A percentile compares a stretch with the other conserved stretches of the same genome.
These are phyloP conservation scores for Drosophila truncata DNA, from an alignment of 1,140 invertebrate species.

Conservation along the genomic window DNA sequence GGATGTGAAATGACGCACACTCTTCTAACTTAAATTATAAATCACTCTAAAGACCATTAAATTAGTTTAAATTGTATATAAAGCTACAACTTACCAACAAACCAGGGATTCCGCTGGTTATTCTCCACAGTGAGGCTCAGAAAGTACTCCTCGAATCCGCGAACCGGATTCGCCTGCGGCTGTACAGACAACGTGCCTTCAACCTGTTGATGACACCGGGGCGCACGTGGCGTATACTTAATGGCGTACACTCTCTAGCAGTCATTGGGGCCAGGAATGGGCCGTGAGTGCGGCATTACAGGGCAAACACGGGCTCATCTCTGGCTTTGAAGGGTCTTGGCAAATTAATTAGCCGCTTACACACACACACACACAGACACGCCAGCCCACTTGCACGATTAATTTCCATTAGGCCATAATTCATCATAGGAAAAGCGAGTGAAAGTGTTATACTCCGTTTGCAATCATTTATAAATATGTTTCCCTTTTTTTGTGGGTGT, in stretches of 20 bases:
- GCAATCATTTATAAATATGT: slow-evolving; percentile 70
- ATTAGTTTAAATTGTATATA: no score
- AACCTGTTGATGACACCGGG: slow-evolving; percentile 82
- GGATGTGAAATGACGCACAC: neutral
- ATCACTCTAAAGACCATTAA: neutral
- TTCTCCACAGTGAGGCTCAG: slow-evolving; percentile 93
- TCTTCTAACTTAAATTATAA: neutral
- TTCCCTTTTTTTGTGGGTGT: slow-evolving; percentile 45
- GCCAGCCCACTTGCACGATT: slow-evolving; percentile 53
- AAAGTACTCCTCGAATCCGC: slow-evolving; percentile 96
- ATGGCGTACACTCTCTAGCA: slow-evolving; percentile 27
- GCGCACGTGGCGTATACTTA: slow-evolving; percentile 61
- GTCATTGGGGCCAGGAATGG: neutral
- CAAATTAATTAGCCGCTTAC: slow-evolving; percentile 64
- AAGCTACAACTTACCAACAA: slow-evolving; percentile 90
- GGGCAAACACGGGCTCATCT: slow-evolving; percentile 6
- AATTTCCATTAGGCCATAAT: slow-evolving; percentile 81
- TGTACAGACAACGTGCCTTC: slow-evolving; percentile 97
- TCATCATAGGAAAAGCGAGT: slow-evolving; percentile 60
- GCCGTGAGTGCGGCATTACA: slow-evolving; percentile 3
- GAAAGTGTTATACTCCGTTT: slow-evolving; percentile 9
- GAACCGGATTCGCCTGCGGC: slow-evolving; percentile 94
- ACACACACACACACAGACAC: neutral
- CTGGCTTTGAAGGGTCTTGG: slow-evolving; percentile 17
- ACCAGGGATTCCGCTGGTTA: slow-evolving; percentile 96